Conservation (phyloP, 2,888 invertebrate species). For the Sinohyriopsis cumingii region DNA sequence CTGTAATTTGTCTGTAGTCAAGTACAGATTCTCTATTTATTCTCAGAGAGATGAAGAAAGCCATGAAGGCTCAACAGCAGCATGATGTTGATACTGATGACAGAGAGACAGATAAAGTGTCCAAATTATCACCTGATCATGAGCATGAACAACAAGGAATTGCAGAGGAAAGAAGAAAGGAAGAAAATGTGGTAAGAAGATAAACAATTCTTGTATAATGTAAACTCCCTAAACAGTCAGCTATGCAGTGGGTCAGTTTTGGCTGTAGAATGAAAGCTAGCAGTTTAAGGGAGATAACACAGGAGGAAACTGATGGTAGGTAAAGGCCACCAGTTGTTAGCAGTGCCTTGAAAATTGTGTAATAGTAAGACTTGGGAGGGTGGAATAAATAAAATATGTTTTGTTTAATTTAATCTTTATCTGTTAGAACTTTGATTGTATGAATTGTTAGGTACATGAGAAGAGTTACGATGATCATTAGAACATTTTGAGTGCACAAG, state of each 20-base stretch:
- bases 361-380: too few species aligned
- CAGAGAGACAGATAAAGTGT: slow-evolving; percentile 42
- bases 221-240: too few species aligned
- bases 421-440: too few species aligned
- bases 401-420: too few species aligned
- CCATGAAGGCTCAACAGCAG: slow-evolving; percentile 37
- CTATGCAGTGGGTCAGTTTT: too few species aligned
- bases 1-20: background rate
- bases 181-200: background rate
- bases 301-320: background rate
- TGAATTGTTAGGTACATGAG: too few species aligned
- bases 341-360: too few species aligned
- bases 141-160: background rate
- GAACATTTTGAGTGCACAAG: too few species aligned
- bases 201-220: background rate
- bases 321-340: slow-evolving; percentile 4
- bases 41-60: slow-evolving; percentile 61
- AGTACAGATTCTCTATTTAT: background rate
- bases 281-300: too few species aligned
- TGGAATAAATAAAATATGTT: too few species aligned
- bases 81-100: slow-evolving; percentile 65
- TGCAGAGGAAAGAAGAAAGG: slow-evolving; percentile 7
- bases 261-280: too few species aligned
- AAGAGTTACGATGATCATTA: too few species aligned
- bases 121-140: slow-evolving; percentile 20